Evolutionary conservation across 2,888 invertebrate genomes (phyloP), one percentile per base, ranked within the genome.

Genomic region (Fissipunctia ypsillon): DNA sequence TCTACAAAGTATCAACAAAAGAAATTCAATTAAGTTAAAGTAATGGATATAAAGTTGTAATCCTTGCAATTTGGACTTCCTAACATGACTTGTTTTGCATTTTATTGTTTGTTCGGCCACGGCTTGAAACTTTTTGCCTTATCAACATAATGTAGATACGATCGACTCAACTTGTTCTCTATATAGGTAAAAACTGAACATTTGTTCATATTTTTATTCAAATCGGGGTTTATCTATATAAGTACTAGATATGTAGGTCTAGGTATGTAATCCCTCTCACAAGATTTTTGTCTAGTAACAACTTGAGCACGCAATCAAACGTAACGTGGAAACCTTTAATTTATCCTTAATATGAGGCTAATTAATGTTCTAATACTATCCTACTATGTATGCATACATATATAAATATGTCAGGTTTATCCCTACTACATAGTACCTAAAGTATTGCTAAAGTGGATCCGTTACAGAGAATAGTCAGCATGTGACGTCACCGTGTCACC

Each of bases 11-110:
- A 70, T 31, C 60, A 50, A 16, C 59, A 54, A 66, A 76, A 61
- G 45, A 70, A 76, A 76, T 65, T 28, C 45, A 25, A 28, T 45
- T 66, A n/a, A 60, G n/a, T 59, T 67, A n/a, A 75, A 64, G n/a
- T 48, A 35, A 50, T 57, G 45, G 31, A 70, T 71, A 45, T 14
- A 69, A 77, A 61, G 50, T 66, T 77, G 5, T 28, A 45, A 63
- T 50, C 19, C 28, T 50, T 57, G 12, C 35, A 63, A 69, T 64
- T 73, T 64, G 35, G 5, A 43, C 16, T 70, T 52, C 28, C 14
- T 25, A 48, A 52, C 6, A 31, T 38, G 14, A 35, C 41, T 61
- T 48, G 19, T 56, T 63, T 56, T 38, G 43, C 7, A 38, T 38
- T 45, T 52, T n/a, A 45, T 69, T 45, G 28, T 45, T 28, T 19